Conservation (phyloP, 2,113 vertebrate genomes). For the Melanostigma gelatinosum region DNA sequence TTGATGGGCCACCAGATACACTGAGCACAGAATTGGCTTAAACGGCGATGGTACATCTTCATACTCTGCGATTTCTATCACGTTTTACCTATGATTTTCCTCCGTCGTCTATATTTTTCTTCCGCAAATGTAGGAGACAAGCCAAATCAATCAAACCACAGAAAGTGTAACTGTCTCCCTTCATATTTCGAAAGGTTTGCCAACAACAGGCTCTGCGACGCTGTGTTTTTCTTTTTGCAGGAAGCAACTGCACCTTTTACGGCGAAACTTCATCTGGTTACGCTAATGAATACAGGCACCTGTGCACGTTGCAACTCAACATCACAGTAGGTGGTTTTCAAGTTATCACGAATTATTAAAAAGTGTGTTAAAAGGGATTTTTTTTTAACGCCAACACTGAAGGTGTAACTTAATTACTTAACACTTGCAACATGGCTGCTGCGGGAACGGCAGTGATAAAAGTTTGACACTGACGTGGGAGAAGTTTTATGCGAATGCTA, state of each 20-base stretch:
- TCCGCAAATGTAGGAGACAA: background rate
- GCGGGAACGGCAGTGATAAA: constrained; percentile 71
- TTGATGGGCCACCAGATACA: constrained; percentile 50
- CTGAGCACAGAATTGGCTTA: constrained; percentile 46
- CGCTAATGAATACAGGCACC: constrained; percentile 11
- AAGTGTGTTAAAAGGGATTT: constrained; percentile 22
- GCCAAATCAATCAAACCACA: constrained; percentile 6
- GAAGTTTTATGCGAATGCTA: constrained; percentile 69
- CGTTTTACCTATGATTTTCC: background rate
- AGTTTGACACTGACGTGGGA: constrained; percentile 82
- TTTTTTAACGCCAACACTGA: constrained; percentile 47
- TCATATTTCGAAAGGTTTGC: constrained; percentile 48
- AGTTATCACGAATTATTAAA: background rate
- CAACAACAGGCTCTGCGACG: constrained; percentile 57
- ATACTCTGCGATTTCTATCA: background rate
- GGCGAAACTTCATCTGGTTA: constrained; percentile 63
- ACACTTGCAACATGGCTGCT: constrained; percentile 84
- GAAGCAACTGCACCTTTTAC: constrained; percentile 66
- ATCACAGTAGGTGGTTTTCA: constrained; percentile 20
- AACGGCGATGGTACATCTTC: background rate
- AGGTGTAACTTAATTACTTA: constrained; percentile 78
- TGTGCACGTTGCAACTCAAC: constrained; percentile 1
- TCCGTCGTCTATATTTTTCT: background rate
- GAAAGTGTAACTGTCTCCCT: constrained; percentile 40
- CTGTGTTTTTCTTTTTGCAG: constrained; percentile 52